phyloP scores from a whole-genome alignment of 1,140 invertebrate species.

The Drosophila mayri region DNA sequence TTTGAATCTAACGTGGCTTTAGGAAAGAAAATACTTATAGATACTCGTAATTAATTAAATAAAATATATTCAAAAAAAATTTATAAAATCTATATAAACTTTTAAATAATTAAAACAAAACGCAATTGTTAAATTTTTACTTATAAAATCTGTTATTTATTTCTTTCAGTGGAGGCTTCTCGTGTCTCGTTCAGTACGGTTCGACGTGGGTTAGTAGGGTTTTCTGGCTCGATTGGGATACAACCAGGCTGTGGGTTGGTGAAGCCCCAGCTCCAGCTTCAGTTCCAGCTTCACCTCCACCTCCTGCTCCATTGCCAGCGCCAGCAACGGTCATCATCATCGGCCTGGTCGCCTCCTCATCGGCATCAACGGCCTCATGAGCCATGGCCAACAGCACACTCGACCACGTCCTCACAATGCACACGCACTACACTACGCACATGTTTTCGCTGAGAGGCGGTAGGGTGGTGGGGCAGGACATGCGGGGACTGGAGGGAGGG shows the following conservation, averaged over 20 bases:
- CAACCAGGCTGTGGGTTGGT: not conserved
- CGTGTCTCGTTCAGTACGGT: not conserved
- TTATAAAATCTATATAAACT: not conserved
- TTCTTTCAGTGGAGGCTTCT: constrained; percentile 9
- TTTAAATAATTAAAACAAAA: not conserved
- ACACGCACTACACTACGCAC: constrained; percentile 39
- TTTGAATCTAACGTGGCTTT: not conserved
- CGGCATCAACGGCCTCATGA: constrained; percentile 26
- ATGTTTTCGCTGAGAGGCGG: constrained; percentile 3
- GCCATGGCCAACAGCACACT: constrained; percentile 43
- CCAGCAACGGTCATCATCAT: constrained; percentile 13
- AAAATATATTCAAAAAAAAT: not conserved
- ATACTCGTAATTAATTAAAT: not conserved
- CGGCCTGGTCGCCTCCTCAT: constrained; percentile 15
- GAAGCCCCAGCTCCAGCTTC: not conserved
- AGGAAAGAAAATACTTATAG: not conserved
- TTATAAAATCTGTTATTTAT: too few species aligned
- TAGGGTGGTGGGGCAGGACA: not conserved
- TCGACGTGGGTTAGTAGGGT: constrained; percentile 5
- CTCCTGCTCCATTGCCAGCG: not conserved
- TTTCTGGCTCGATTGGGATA: not conserved
- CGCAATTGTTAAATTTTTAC: too few species aligned
- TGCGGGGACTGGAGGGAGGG: not conserved
- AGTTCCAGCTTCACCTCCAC: not conserved
- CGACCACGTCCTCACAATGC: constrained; percentile 52